Conservation (phyloP, 2,797 vertebrate species). For the Myotis vivesi region DNA sequence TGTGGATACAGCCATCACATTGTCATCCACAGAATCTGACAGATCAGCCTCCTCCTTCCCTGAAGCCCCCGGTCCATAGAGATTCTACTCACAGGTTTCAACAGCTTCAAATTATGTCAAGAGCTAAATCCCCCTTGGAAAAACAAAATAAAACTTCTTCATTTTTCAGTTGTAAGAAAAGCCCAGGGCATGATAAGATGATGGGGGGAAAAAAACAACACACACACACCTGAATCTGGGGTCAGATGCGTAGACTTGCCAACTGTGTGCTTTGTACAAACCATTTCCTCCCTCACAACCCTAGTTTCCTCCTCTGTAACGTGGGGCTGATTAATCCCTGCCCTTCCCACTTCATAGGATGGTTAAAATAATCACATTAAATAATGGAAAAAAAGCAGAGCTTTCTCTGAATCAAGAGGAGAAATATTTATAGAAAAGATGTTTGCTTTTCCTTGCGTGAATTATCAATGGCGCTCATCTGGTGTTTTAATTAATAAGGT, state of each 20-base stretch:
- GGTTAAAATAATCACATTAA: conserved; percentile 34
- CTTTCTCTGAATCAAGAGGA: conserved; percentile 60
- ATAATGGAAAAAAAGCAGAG: not conserved
- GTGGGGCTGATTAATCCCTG: not conserved
- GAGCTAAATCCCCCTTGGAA: not conserved
- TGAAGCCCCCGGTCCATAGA: not conserved
- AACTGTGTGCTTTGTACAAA: not conserved
- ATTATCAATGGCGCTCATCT: conserved; percentile 75
- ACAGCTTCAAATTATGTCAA: not conserved
- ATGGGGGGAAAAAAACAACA: no score
- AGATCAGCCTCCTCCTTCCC: not conserved
- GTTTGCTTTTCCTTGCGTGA: conserved; percentile 70
- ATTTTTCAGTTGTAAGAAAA: not conserved
- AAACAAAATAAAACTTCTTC: not conserved
- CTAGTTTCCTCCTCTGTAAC: not conserved
- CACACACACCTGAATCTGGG: not conserved
- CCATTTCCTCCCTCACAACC: fast-evolving
- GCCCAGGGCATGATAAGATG: no score
- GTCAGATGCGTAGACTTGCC: not conserved
- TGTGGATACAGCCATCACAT: not conserved
- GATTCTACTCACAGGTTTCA: not conserved
- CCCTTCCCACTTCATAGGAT: not conserved
- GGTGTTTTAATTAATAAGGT: conserved; percentile 78
- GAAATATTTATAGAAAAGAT: conserved; percentile 73
- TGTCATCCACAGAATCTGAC: not conserved